Evolutionary conservation across 2,888 invertebrate genomes (phyloP).

Genomic region (Gymnosoma rotundatum): DNA sequence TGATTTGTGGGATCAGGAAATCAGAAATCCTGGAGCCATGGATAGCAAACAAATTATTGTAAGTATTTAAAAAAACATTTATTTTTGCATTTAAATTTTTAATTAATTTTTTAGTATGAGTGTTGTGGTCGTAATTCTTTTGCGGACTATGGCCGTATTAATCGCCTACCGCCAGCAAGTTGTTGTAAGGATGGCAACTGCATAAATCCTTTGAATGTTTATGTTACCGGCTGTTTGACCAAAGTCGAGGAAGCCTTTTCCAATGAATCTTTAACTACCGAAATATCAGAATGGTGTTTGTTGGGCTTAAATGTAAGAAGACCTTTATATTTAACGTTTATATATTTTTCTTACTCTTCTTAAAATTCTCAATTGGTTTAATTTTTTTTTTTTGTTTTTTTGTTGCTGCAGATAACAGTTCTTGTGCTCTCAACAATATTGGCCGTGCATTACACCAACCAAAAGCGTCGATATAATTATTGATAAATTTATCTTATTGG

Average conservation of each 20-base stretch:
- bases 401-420: constrained; percentile 73
- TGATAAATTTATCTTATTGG: constrained; percentile 66
- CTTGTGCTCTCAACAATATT: constrained; percentile 75
- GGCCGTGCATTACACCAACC: constrained; percentile 78
- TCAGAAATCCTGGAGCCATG: constrained; percentile 76
- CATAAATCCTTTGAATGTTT: constrained; percentile 76
- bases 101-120: constrained; percentile 71
- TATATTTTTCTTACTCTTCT: background rate
- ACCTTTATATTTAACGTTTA: background rate
- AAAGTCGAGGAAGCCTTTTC: constrained; percentile 76
- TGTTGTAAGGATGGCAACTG: constrained; percentile 78
- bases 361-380: background rate
- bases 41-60: constrained; percentile 76
- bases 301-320: constrained; percentile 76
- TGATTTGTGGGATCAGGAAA: constrained; percentile 75
- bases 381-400: background rate
- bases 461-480: constrained; percentile 77
- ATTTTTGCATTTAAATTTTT: background rate
- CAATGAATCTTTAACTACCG: constrained; percentile 74
- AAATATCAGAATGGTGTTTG: constrained; percentile 76
- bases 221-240: constrained; percentile 74
- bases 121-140: constrained; percentile 79
- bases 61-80: constrained; percentile 33
- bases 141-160: constrained; percentile 74
- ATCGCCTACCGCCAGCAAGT: constrained; percentile 74